Percentiles rank a stretch among this genome's conserved stretches.
Conservation (phyloP, 2,113 vertebrate species). For the Corapipo altera region DNA sequence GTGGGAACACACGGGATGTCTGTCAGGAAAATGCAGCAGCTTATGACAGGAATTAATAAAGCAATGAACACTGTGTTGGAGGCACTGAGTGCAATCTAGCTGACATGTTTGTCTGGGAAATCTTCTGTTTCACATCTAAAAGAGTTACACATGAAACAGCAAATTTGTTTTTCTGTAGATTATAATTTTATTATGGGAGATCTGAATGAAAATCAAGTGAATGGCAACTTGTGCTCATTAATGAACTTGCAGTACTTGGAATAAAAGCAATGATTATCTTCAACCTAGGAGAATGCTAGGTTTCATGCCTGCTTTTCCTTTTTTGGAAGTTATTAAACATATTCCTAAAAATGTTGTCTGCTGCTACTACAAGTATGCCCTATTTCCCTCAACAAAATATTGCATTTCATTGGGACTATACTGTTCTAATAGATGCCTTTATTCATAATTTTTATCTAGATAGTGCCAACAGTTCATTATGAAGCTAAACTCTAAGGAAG, state of each 20-base stretch:
- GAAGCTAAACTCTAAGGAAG: background rate
- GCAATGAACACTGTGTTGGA: background rate
- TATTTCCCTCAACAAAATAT: background rate
- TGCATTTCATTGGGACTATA: background rate
- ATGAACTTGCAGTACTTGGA: background rate
- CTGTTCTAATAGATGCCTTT: background rate
- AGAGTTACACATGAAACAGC: background rate
- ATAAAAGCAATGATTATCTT: background rate
- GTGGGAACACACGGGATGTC: background rate
- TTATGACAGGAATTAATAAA: constrained; percentile 21
- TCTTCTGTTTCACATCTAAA: background rate
- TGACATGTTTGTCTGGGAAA: background rate
- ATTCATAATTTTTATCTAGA: background rate
- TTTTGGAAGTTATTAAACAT: background rate
- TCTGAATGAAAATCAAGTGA: background rate
- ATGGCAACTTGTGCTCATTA: background rate
- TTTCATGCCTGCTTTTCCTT: background rate
- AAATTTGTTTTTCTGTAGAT: background rate
- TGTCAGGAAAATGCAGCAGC: background rate
- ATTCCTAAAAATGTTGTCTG: background rate
- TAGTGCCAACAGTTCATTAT: background rate
- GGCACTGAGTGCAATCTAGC: background rate
- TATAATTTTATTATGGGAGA: background rate
- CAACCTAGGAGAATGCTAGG: background rate
- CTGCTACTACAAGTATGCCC: background rate